Conservation (phyloP, 92 coral and sea anemone genomes). For the Muricea muricata region DNA sequence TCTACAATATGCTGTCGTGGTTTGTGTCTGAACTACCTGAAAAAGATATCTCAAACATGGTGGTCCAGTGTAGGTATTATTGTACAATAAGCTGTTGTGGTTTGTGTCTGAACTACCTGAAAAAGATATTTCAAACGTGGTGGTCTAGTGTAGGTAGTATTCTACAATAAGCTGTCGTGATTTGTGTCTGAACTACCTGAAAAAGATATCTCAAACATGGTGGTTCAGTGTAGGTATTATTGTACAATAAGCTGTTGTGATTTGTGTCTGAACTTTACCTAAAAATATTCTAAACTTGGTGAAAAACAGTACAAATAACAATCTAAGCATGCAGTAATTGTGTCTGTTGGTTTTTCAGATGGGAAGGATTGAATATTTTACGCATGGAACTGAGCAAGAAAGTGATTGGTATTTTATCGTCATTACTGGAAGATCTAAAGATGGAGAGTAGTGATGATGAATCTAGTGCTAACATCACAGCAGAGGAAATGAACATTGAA, state of each 20-base stretch:
- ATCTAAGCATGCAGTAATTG: not conserved
- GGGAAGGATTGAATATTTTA: conserved; percentile 79
- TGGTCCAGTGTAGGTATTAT: not conserved
- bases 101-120: not conserved
- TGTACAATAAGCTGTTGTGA: no score
- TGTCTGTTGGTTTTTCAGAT: conserved; percentile 43
- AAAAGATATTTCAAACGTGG: not conserved
- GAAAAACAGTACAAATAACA: no score
- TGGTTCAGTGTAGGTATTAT: not conserved
- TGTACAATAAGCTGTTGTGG: no score
- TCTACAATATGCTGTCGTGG: no score
- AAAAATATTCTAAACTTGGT: not conserved
- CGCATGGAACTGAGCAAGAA: conserved; percentile 81
- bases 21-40: not conserved
- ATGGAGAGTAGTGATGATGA: conserved; percentile 79
- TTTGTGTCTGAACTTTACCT: not conserved
- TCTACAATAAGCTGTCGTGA: no score
- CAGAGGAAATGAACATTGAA: conserved; percentile 68
- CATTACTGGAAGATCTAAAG: conserved; percentile 84
- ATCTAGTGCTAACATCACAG: conserved; percentile 48
- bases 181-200: not conserved
- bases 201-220: not conserved
- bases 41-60: not conserved
- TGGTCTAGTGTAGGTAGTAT: not conserved
- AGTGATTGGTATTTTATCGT: conserved; percentile 73